phyloP scores from a whole-genome alignment of 2,888 invertebrate genomes.

The Hydroisotoma schaefferi region DNA sequence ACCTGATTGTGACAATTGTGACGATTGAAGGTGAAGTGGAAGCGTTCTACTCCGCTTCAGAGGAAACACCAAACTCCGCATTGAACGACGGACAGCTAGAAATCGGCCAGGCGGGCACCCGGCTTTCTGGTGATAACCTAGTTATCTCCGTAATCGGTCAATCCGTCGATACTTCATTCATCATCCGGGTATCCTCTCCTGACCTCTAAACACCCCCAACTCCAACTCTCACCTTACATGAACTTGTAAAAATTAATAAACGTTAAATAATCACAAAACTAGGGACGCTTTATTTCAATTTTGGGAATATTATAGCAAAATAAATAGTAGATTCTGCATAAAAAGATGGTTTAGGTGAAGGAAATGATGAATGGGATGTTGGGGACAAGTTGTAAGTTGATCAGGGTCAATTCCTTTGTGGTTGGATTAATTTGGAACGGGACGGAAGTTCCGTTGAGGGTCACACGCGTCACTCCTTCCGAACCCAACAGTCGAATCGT shows the following conservation, averaged over 20 bases:
- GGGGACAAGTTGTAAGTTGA: constrained; percentile 25
- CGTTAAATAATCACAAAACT: too few species aligned
- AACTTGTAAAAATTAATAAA: too few species aligned
- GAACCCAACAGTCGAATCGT: constrained; percentile 37
- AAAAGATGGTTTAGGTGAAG: too few species aligned
- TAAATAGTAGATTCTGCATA: too few species aligned
- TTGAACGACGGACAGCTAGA: constrained; percentile 5
- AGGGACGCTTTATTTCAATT: too few species aligned
- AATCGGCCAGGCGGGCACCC: background rate
- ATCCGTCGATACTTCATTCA: too few species aligned
- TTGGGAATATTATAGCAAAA: too few species aligned
- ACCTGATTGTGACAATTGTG: background rate
- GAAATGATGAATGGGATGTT: constrained; percentile 19
- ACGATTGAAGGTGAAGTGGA: background rate
- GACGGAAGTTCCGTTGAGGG: constrained; percentile 49
- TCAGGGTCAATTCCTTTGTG: constrained; percentile 34
- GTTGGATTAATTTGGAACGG: constrained; percentile 26
- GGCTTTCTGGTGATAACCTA: too few species aligned
- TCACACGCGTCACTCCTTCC: constrained; percentile 49
- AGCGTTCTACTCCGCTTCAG: background rate
- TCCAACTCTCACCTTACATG: too few species aligned
- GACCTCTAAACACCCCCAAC: too few species aligned
- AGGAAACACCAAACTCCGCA: constrained; percentile 1
- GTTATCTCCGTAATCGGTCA: too few species aligned
- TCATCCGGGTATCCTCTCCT: too few species aligned